Conservation (phyloP, 2,113 vertebrate species). For the Miniopterus natalensis region DNA sequence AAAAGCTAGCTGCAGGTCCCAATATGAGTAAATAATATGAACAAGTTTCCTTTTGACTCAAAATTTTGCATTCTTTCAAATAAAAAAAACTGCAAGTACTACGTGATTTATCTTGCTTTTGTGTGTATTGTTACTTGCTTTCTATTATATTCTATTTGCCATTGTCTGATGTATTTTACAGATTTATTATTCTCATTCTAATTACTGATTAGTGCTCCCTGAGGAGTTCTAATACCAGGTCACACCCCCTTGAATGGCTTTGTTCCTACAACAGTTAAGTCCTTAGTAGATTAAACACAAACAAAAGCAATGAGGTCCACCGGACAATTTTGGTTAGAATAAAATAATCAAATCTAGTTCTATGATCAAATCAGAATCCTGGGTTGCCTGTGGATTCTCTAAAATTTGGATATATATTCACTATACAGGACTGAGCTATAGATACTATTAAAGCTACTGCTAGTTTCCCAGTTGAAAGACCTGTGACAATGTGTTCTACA, state of each 20-base stretch:
- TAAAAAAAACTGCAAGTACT: background rate
- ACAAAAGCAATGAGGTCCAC: background rate
- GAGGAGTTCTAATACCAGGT: background rate
- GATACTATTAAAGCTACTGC: background rate
- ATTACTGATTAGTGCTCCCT: background rate
- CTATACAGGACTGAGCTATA: background rate
- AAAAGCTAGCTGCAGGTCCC: background rate
- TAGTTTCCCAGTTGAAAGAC: background rate
- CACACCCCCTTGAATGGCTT: background rate
- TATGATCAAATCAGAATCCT: conserved; percentile 13
- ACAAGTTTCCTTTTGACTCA: conserved; percentile 6
- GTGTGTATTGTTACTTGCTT: background rate
- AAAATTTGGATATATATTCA: background rate
- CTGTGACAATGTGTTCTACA: background rate
- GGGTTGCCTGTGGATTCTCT: background rate
- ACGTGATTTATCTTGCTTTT: background rate
- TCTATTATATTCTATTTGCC: background rate
- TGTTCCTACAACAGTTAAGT: background rate
- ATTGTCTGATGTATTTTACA: background rate
- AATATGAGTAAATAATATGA: background rate
- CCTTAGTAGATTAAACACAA: conserved; percentile 4
- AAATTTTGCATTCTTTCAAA: background rate
- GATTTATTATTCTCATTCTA: conserved; percentile 37
- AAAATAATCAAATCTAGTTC: background rate
- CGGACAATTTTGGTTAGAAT: background rate